phyloP scores from a whole-genome alignment of 2,888 invertebrate genomes.

The Coleophora deauratella region DNA sequence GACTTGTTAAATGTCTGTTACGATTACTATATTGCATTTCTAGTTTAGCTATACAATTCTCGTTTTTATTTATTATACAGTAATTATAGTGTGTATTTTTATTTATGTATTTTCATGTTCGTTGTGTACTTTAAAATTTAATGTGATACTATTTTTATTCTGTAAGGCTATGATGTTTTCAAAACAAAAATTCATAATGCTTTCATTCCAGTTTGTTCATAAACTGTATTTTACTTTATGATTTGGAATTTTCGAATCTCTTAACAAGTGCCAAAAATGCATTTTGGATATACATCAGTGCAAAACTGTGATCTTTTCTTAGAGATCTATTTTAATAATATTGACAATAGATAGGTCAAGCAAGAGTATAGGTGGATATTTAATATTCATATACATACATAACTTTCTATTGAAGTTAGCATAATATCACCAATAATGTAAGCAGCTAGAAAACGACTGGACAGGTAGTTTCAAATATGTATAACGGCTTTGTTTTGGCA shows the following conservation, averaged over 20 bases:
- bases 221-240: neutral
- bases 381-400: slow-evolving; percentile 56
- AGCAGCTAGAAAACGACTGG: slow-evolving; percentile 30
- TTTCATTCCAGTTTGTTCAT: slow-evolving; percentile 44
- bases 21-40: slow-evolving; percentile 65
- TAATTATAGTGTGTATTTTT: slow-evolving; percentile 64
- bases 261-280: slow-evolving; percentile 66
- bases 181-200: slow-evolving; percentile 36
- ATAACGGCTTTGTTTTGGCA: slow-evolving; percentile 66
- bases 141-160: slow-evolving; percentile 69
- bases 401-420: slow-evolving; percentile 62
- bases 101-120: slow-evolving; percentile 57
- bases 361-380: slow-evolving; percentile 51
- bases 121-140: slow-evolving; percentile 64
- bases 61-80: slow-evolving; percentile 66
- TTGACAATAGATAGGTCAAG: slow-evolving; percentile 47
- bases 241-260: slow-evolving; percentile 45
- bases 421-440: slow-evolving; percentile 42
- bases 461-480: slow-evolving; percentile 41
- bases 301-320: slow-evolving; percentile 53
- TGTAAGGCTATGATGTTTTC: slow-evolving; percentile 51
- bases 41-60: slow-evolving; percentile 65
- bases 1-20: slow-evolving; percentile 51
- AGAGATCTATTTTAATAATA: slow-evolving; percentile 36
- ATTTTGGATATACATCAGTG: slow-evolving; percentile 38